Base-by-base conservation (phyloP, 1,140 invertebrate species). In the Trichonephila inaurata region DNA sequence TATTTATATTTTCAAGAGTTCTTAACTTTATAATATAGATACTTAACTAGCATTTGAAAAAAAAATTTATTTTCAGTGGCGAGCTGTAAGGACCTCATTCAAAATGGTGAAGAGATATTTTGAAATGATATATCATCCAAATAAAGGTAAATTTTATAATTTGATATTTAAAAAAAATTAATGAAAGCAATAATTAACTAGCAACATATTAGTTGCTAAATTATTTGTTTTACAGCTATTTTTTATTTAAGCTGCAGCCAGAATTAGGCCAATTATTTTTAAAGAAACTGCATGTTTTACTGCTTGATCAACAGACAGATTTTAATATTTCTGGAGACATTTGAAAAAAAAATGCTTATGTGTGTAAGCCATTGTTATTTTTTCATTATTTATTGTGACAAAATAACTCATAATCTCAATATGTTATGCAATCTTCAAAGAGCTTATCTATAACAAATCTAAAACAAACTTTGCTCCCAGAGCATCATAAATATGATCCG, bases 401-500 rank as follows among this genome's bases (percentile, higher is more conserved):
- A 33, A n/a, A 14, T 85, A 77, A n/a, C 72, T 19, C 21, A 64
- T 85, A 62, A 87, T 87, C 85, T 87, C n/a, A n/a, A 28, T 89
- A 51, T n/a, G 19, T 64, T 64, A 58, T 19, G 21, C 62, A 89
- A 28, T 62, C 40, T 62, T 87, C 33, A 62, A 62, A 21, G 16
- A 19, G 18, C 24, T 90, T 90, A 90, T 90, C 89, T 58, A 64
- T 60, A 28, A 91, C 89, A 92, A 92, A 92, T 92, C 91, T 92
- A 86, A 66, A 86, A 44, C 60, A 92, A 92, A 92, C 91, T 92
- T 92, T 92, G 91, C 28, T 91, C 91, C 51, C 33, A 12, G 19
- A 92, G 28, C 89, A 91, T 83, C 77, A 83, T 64, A 90, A 90
- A 60, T 61, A 82, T 86, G 91, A 92, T 92, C 91, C 91, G 83